Evolutionary conservation across 2,113 vertebrate genomes (phyloP).

Genomic region (Cettia cetti): DNA sequence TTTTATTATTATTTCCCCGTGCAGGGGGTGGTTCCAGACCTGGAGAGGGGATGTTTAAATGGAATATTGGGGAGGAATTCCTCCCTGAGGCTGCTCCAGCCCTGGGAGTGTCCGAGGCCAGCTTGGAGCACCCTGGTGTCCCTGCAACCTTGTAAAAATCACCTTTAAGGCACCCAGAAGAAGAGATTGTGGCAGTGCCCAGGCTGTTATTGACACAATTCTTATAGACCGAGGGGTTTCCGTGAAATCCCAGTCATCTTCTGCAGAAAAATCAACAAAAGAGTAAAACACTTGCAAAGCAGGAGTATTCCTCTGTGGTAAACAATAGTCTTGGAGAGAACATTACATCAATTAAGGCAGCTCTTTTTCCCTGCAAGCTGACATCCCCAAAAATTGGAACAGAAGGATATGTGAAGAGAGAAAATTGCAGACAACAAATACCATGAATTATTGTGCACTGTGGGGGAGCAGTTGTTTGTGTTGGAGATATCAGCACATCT

Average conservation of each 20-base stretch:
- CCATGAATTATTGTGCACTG: background rate
- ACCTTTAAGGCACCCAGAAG: background rate
- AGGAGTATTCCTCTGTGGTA: background rate
- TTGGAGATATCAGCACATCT: background rate
- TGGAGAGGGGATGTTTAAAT: too few species aligned
- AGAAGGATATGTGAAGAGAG: background rate
- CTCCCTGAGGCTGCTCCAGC: too few species aligned
- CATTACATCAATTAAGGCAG: background rate
- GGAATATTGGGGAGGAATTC: background rate
- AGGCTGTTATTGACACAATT: rapidly evolving
- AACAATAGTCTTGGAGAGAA: background rate
- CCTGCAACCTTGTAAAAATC: background rate
- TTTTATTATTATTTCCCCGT: background rate
- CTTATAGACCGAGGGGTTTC: background rate
- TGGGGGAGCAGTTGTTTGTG: background rate
- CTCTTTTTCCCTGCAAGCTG: background rate
- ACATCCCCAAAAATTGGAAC: background rate
- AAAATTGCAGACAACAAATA: background rate
- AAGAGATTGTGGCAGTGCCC: rapidly evolving
- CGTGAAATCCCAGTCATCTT: background rate
- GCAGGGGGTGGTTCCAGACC: background rate
- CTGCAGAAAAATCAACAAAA: background rate
- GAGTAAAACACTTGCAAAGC: background rate
- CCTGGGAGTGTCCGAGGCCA: background rate
- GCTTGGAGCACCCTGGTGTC: background rate